phyloP scores from a whole-genome alignment of 2,797 vertebrate genomes.

The Acrossocheilus fasciatus region DNA sequence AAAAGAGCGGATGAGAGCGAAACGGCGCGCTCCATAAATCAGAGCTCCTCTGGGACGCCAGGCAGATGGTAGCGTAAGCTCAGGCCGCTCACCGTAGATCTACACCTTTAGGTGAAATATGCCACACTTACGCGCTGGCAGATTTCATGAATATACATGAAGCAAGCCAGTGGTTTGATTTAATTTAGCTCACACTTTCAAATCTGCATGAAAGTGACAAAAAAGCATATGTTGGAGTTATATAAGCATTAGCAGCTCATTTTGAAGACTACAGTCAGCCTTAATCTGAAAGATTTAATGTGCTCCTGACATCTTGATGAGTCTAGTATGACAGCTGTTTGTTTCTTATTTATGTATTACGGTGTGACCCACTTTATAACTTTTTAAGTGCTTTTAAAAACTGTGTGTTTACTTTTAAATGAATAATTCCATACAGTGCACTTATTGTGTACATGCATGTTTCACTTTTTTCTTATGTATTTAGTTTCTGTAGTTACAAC shows the following conservation, averaged over 20 bases:
- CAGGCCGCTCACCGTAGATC: conserved; percentile 65
- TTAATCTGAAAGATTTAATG: background rate
- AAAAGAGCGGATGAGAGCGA: conserved; percentile 49
- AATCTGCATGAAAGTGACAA: conserved; percentile 19
- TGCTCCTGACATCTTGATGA: background rate
- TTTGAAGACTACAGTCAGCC: background rate
- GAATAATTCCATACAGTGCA: background rate
- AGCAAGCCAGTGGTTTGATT: conserved; percentile 38
- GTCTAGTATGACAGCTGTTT: background rate
- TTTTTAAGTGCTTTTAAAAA: background rate
- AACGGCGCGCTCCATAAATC: conserved; percentile 74
- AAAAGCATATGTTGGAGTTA: background rate
- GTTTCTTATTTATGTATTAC: background rate
- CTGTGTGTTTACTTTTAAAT: background rate
- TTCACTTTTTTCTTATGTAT: background rate
- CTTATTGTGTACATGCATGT: background rate
- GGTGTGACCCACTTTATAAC: background rate
- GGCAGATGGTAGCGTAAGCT: conserved; percentile 75
- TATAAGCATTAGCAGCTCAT: background rate
- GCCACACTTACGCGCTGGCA: conserved; percentile 27
- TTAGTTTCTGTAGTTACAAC: too few relatives aligned
- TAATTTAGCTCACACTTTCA: conserved; percentile 2
- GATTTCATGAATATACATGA: conserved; percentile 43
- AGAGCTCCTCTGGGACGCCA: conserved; percentile 74
- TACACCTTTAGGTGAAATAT: conserved; percentile 64